Percentiles rank a stretch among this genome's conserved stretches.
Evolutionary conservation across 2,797 vertebrate genomes (phyloP).

Genomic region (Halcyon leucocephala): DNA sequence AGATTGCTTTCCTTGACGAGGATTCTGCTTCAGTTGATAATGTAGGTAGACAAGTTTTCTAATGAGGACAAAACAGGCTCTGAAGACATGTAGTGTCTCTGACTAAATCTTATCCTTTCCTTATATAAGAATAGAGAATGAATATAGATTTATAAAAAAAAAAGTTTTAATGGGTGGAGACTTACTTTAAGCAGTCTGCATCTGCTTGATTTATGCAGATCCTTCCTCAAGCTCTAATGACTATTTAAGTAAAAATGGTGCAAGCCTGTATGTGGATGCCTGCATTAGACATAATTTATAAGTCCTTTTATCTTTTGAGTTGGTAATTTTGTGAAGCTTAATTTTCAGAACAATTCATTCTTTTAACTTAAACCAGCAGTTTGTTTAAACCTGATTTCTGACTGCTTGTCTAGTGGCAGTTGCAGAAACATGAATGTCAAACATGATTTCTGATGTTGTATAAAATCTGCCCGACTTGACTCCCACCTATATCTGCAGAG

Average conservation of each 20-base stretch:
- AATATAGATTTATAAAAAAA: not conserved
- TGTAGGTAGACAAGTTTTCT: conserved; percentile 69
- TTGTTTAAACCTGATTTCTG: not conserved
- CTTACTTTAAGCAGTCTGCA: not conserved
- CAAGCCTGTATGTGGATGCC: not conserved
- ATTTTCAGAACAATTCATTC: not conserved
- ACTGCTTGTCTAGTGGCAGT: not conserved
- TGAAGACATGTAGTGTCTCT: not conserved
- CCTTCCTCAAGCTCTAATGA: not conserved
- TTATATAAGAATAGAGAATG: not conserved
- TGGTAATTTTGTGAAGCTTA: not conserved
- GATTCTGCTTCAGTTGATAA: conserved; percentile 77
- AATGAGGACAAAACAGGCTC: not conserved
- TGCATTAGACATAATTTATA: not conserved
- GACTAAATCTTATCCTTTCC: not conserved
- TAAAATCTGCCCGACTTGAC: not conserved
- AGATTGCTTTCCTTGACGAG: conserved; percentile 86
- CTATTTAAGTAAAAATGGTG: not conserved
- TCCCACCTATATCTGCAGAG: not conserved
- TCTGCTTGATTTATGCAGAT: not conserved
- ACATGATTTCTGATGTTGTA: not conserved
- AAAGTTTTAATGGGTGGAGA: not conserved
- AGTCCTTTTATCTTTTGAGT: not conserved
- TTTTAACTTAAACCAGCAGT: not conserved
- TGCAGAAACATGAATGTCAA: not conserved